phyloP scores from a whole-genome alignment of 2,888 invertebrate species.

The Cephus rjabovi region DNA sequence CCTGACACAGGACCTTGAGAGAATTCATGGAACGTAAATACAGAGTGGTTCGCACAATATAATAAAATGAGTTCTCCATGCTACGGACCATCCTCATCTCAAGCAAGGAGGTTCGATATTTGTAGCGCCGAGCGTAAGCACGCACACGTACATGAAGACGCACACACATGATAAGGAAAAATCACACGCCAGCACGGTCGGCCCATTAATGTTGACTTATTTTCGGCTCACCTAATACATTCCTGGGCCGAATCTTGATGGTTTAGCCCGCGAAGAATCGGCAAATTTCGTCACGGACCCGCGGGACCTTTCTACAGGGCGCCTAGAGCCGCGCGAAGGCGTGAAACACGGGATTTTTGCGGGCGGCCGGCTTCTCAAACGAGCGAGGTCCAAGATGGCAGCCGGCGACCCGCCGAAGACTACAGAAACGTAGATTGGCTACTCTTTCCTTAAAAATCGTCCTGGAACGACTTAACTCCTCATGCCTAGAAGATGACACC shows the following conservation, averaged over 20 bases:
- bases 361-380: slow-evolving; percentile 78
- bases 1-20: no score
- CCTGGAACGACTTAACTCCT: no score
- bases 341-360: slow-evolving; percentile 59
- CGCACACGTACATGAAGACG: slow-evolving; percentile 50
- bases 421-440: background rate
- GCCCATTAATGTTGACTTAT: slow-evolving; percentile 43
- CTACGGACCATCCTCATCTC: no score
- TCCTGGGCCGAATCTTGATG: slow-evolving; percentile 74
- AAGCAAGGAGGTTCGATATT: background rate
- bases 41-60: no score
- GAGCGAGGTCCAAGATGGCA: slow-evolving; percentile 85
- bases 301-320: slow-evolving; percentile 41
- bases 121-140: slow-evolving; percentile 9
- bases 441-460: no score
- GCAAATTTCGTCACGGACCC: slow-evolving; percentile 41
- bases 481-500: no score
- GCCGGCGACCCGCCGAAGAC: slow-evolving; percentile 74
- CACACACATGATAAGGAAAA: slow-evolving; percentile 36
- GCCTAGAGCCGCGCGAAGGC: slow-evolving; percentile 55
- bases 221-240: slow-evolving; percentile 75
- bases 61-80: no score
- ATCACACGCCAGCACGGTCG: slow-evolving; percentile 51
- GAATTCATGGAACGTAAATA: no score
- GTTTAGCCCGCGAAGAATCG: slow-evolving; percentile 41